Conservation (phyloP, 2,797 vertebrate genomes). For the Hozukius guyotensis region DNA sequence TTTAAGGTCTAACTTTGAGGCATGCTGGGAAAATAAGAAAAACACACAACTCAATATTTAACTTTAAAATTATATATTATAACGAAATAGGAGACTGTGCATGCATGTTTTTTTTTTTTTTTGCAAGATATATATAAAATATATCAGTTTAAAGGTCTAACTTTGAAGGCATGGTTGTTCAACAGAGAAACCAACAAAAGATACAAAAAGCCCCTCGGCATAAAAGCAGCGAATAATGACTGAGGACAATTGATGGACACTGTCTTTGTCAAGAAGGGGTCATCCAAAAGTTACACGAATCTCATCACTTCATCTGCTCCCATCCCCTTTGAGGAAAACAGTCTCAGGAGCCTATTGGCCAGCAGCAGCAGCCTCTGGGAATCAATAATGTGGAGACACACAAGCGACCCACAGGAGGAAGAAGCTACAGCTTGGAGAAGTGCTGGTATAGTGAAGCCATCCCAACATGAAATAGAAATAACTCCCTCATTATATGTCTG, state of each 20-base stretch:
- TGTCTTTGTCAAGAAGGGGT: conserved; percentile 96
- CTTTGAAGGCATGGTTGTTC: conserved; percentile 66
- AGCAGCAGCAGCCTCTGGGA: conserved; percentile 75
- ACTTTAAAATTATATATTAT: background rate
- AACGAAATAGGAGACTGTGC: background rate
- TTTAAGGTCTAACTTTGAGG: conserved; percentile 52
- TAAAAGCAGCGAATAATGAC: conserved; percentile 84
- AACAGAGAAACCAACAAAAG: conserved; percentile 83
- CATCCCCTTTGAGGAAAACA: conserved; percentile 64
- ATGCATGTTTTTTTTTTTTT: background rate
- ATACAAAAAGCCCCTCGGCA: conserved; percentile 82
- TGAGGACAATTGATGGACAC: conserved; percentile 85
- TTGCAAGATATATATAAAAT: conserved; percentile 2
- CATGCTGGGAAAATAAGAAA: background rate
- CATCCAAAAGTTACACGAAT: conserved; percentile 98
- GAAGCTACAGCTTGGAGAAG: conserved; percentile 51
- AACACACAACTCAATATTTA: background rate
- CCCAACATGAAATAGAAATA: background rate
- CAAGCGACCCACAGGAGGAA: conserved; percentile 62
- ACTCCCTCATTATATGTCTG: background rate
- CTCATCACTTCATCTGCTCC: conserved; percentile 86
- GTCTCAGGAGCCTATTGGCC: conserved; percentile 72
- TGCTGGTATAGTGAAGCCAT: background rate
- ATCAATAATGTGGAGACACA: conserved; percentile 80
- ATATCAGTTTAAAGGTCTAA: conserved; percentile 54